These are phyloP conservation scores for Hydraecia micacea DNA, from an alignment of 2,888 invertebrate genomes.

Conservation along the genomic window DNA sequence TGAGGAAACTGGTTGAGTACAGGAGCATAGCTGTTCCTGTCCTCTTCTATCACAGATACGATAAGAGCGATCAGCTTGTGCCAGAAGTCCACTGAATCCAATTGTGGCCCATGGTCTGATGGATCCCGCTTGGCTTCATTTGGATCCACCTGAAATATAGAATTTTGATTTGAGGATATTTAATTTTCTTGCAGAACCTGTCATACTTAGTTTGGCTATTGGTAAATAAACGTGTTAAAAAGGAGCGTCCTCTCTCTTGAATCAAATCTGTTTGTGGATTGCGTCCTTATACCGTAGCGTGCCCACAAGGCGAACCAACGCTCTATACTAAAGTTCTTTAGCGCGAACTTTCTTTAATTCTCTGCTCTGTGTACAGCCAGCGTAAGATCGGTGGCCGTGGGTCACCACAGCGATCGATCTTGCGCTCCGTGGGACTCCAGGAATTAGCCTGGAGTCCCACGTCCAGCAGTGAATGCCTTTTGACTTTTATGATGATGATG, in stretches of 20 bases:
- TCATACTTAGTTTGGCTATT: no score
- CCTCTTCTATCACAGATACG: slow-evolving; percentile 99
- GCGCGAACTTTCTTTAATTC: not conserved
- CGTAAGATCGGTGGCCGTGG: not conserved
- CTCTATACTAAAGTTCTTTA: not conserved
- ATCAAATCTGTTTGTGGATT: not conserved
- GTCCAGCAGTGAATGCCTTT: not conserved
- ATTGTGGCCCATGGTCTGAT: slow-evolving; percentile 95
- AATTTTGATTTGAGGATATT: not conserved
- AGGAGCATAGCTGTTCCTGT: slow-evolving; percentile 99
- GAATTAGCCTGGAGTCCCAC: no score
- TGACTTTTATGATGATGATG: not conserved
- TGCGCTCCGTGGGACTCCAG: no score
- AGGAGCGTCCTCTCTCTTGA: not conserved
- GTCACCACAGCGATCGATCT: no score
- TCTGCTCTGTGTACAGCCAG: no score
- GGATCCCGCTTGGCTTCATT: slow-evolving; percentile 96
- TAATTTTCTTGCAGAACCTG: slow-evolving; percentile 6
- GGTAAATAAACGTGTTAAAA: not conserved
- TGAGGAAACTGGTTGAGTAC: slow-evolving; percentile 99
- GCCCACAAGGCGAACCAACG: not conserved
- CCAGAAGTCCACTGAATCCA: slow-evolving; percentile 99
- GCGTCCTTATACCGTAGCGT: not conserved
- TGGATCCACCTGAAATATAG: slow-evolving; percentile 93
- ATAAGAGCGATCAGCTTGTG: slow-evolving; percentile 99